Evolutionary conservation across 2,888 invertebrate genomes (phyloP).

Genomic region (Conomelus anceps): DNA sequence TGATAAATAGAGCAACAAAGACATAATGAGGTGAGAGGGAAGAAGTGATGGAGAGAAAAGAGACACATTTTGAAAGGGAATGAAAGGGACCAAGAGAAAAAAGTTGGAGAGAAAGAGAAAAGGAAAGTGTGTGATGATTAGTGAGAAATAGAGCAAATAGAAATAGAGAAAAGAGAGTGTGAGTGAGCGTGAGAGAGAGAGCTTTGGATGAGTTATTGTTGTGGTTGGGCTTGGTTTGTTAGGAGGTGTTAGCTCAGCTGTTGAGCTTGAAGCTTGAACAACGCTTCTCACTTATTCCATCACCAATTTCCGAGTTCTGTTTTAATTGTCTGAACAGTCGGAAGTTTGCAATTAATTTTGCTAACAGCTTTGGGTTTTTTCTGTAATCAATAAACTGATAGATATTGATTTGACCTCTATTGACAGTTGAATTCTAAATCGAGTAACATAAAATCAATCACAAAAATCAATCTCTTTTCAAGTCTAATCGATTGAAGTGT

Average conservation of each 20-base stretch:
- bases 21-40: no score
- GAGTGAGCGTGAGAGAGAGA: no score
- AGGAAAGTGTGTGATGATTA: no score
- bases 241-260: not conserved
- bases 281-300: not conserved
- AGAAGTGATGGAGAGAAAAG: no score
- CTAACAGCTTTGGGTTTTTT: not conserved
- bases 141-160: no score
- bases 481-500: no score
- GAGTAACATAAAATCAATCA: not conserved
- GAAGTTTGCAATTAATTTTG: not conserved
- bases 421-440: not conserved
- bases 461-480: no score
- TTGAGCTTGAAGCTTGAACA: not conserved
- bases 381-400: not conserved
- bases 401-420: not conserved
- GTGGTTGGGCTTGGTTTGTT: not conserved
- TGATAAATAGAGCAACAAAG: no score
- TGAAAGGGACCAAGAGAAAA: not conserved
- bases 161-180: not conserved
- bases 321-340: not conserved
- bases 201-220: not conserved
- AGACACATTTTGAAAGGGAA: no score
- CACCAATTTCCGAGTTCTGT: not conserved
- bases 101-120: not conserved